Percentiles rank a stretch among this genome's conserved stretches.
phyloP scores from a whole-genome alignment of 2,888 invertebrate species.

The Theretra japonica region DNA sequence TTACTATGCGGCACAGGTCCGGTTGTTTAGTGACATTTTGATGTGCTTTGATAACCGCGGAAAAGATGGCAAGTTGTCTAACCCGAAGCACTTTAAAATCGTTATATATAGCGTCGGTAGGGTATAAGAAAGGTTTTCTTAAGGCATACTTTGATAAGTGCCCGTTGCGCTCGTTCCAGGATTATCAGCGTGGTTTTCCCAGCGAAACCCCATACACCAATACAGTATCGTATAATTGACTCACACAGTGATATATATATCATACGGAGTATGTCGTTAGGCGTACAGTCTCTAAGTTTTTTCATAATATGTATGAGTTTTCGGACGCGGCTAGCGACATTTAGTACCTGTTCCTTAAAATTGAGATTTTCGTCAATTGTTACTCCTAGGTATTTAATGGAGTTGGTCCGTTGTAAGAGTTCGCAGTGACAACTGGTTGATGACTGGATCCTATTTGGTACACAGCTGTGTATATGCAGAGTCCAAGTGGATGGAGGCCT shows the following conservation, averaged over 20 bases:
- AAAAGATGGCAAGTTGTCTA: no score
- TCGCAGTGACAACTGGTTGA: neutral
- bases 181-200: neutral
- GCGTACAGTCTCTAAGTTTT: neutral
- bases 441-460: neutral
- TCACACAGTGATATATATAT: conserved; percentile 1
- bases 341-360: neutral
- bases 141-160: no score
- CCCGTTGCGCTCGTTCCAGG: no score
- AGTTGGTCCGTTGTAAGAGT: neutral
- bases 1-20: no score
- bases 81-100: no score
- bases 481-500: neutral
- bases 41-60: neutral
- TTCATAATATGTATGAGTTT: conserved; percentile 15
- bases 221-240: conserved; percentile 7
- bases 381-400: conserved; percentile 8
- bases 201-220: conserved; percentile 7
- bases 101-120: neutral
- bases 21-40: neutral
- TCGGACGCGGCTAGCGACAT: neutral
- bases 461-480: neutral
- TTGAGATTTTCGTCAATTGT: neutral
- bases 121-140: no score
- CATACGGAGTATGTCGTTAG: neutral